A percentile compares a stretch with the other conserved stretches of the same genome.
Conservation (phyloP, 2,797 vertebrate species). For the Amblyraja radiata region DNA sequence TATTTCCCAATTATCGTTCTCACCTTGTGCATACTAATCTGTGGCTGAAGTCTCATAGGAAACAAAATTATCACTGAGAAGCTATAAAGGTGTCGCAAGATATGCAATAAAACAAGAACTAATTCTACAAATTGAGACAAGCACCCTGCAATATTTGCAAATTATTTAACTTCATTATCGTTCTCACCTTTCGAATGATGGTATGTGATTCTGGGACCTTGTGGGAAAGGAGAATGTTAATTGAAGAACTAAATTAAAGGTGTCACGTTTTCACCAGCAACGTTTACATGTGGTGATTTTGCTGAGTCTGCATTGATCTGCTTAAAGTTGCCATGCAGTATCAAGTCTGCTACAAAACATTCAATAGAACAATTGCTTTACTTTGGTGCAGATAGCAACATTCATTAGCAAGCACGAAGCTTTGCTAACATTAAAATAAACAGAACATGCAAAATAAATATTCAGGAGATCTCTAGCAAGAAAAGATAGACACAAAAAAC, state of each 20-base stretch:
- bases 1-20: neutral
- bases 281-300: neutral
- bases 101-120: neutral
- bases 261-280: neutral
- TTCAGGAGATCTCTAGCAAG: too few relatives aligned
- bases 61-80: neutral
- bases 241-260: neutral
- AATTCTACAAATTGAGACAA: neutral
- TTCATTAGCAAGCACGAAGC: neutral
- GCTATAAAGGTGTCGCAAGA: neutral
- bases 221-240: neutral
- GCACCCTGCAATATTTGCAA: neutral
- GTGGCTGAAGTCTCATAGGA: neutral
- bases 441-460: too few relatives aligned
- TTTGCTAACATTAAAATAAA: neutral
- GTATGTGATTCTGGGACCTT: neutral
- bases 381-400: neutral
- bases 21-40: neutral
- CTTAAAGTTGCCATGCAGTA: neutral
- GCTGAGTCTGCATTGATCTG: neutral
- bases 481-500: too few relatives aligned
- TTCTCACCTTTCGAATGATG: slow-evolving; percentile 1
- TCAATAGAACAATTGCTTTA: neutral
- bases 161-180: neutral
- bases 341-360: slow-evolving; percentile 10